These are phyloP conservation scores for Sylvia borin DNA, from an alignment of 2,797 vertebrate genomes.

Conservation along the genomic window DNA sequence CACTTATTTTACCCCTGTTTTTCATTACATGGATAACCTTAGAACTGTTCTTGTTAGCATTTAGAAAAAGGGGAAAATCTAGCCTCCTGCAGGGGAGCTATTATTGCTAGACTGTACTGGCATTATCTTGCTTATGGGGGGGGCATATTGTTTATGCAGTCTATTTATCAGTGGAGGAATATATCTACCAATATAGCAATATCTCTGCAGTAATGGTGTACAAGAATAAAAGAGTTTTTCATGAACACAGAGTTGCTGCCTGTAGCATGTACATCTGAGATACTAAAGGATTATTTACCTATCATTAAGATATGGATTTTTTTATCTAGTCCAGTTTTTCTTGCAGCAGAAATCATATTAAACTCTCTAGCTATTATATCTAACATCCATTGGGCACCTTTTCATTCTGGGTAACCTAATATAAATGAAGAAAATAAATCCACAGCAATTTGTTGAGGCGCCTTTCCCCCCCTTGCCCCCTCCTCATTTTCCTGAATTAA, in stretches of 20 bases:
- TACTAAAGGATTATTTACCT: conserved; percentile 73
- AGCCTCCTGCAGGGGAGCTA: conserved; percentile 60
- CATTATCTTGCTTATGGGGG: conserved; percentile 72
- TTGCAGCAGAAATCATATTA: conserved; percentile 69
- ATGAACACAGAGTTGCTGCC: conserved; percentile 66
- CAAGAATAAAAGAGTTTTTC: conserved; percentile 70
- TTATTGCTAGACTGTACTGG: conserved; percentile 58
- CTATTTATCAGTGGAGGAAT: conserved; percentile 69
- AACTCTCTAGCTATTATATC: conserved; percentile 56
- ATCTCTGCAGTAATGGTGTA: conserved; percentile 64
- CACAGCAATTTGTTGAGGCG: conserved; percentile 53
- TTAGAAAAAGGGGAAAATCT: conserved; percentile 59
- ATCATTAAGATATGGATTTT: conserved; percentile 73
- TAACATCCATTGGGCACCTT: conserved; percentile 58
- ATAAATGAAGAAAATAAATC: conserved; percentile 69
- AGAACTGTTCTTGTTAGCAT: conserved; percentile 68
- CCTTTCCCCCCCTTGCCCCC: not conserved
- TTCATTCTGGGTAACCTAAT: conserved; percentile 54
- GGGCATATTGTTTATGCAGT: conserved; percentile 72
- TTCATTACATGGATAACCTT: conserved; percentile 66
- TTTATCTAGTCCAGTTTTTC: conserved; percentile 72
- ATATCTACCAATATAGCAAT: conserved; percentile 56
- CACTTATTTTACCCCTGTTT: conserved; percentile 46
- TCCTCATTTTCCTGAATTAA: not conserved
- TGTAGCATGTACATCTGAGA: conserved; percentile 62